These are phyloP conservation scores for Enteromius radiatus DNA, from an alignment of 2,797 vertebrate genomes.

Conservation along the genomic window DNA sequence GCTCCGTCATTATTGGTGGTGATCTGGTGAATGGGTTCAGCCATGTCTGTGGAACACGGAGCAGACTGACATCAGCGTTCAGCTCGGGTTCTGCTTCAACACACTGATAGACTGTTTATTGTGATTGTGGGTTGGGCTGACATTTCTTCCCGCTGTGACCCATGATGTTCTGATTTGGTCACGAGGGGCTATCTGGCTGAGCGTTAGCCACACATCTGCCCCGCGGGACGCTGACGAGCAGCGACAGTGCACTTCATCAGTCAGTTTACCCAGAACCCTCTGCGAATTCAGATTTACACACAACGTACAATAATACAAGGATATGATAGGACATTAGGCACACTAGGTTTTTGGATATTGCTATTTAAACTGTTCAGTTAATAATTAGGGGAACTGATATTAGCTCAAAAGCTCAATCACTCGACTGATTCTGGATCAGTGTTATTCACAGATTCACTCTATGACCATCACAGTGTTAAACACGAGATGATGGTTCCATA, in stretches of 20 bases:
- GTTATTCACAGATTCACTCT: background rate
- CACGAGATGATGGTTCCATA: background rate
- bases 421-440: background rate
- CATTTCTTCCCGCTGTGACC: background rate
- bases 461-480: too few species aligned
- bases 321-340: background rate
- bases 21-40: constrained; percentile 88
- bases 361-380: background rate
- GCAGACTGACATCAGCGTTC: background rate
- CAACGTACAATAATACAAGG: background rate
- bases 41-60: constrained; percentile 81
- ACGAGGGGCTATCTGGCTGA: background rate
- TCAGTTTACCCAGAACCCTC: background rate
- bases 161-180: background rate
- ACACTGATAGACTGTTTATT: background rate
- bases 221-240: background rate
- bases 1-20: constrained; percentile 81
- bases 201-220: background rate
- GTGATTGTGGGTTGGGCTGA: background rate
- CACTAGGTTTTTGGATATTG: background rate
- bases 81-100: background rate
- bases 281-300: background rate
- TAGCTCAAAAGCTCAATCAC: too few species aligned
- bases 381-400: background rate
- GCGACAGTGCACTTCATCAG: background rate